Conservation (phyloP, 2,888 invertebrate species). For the Himalopsyche japonica region DNA sequence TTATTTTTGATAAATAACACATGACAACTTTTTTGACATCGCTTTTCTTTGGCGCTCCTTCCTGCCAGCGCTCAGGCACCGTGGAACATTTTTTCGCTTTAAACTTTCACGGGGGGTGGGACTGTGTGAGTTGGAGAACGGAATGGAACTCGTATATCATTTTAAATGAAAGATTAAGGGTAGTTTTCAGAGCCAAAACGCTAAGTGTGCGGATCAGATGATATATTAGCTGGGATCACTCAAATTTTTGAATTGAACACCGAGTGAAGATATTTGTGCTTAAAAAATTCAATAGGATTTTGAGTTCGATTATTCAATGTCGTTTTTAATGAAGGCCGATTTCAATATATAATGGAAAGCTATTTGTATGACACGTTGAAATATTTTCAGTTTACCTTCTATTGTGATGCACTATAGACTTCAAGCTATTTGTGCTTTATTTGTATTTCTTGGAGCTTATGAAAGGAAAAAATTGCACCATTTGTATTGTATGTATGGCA, state of each 20-base stretch:
- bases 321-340: not conserved
- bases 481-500: no score
- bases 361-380: not conserved
- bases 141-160: constrained; percentile 39
- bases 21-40: constrained; percentile 40
- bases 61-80: constrained; percentile 6
- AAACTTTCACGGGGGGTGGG: constrained; percentile 16
- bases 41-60: constrained; percentile 32
- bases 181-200: constrained; percentile 33
- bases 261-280: not conserved
- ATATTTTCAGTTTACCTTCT: not conserved
- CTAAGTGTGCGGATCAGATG: constrained; percentile 24
- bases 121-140: constrained; percentile 13
- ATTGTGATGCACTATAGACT: no score
- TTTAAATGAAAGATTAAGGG: constrained; percentile 41
- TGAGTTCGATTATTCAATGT: not conserved
- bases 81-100: constrained; percentile 18
- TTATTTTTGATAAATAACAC: constrained; percentile 39
- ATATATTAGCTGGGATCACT: not conserved
- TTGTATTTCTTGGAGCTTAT: no score
- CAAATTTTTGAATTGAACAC: not conserved
- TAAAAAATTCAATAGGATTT: not conserved
- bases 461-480: no score
- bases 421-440: no score
- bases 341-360: not conserved